Percentiles rank a stretch among this genome's conserved stretches.
Conservation (phyloP, 2,888 invertebrate species). For the Macrophya alboannulata region DNA sequence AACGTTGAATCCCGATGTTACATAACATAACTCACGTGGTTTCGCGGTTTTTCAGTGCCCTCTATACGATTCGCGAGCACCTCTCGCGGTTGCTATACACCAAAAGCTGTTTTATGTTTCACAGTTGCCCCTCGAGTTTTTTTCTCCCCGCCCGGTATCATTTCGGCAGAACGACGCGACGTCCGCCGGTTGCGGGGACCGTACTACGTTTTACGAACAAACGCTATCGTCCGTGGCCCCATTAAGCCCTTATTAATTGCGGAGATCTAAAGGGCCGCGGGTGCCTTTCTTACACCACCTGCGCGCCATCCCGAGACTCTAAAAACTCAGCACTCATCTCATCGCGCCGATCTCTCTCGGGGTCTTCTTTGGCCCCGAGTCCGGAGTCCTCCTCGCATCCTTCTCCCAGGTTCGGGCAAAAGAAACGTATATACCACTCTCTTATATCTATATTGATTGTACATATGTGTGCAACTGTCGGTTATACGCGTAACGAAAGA, state of each 20-base stretch:
- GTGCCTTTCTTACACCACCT: conserved; percentile 77
- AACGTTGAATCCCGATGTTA: background rate
- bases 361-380: conserved; percentile 28
- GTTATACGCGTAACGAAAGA: background rate
- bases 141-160: conserved; percentile 44
- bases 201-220: conserved; percentile 32
- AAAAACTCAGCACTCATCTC: conserved; percentile 55
- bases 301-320: conserved; percentile 74
- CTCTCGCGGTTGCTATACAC: conserved; percentile 21
- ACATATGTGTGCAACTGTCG: conserved; percentile 4
- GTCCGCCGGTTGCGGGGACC: background rate
- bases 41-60: background rate
- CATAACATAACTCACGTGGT: conserved; percentile 21
- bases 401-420: conserved; percentile 8
- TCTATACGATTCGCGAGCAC: conserved; percentile 10
- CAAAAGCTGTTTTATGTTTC: conserved; percentile 47
- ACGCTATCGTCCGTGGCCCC: conserved; percentile 75
- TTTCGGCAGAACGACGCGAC: conserved; percentile 44
- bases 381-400: background rate
- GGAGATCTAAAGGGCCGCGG: conserved; percentile 77
- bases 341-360: conserved; percentile 55
- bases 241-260: conserved; percentile 79
- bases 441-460: conserved; percentile 26
- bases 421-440: conserved; percentile 29
- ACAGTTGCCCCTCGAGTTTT: conserved; percentile 49